phyloP scores from a whole-genome alignment of 2,888 invertebrate species.

The Lomographa bimaculata region DNA sequence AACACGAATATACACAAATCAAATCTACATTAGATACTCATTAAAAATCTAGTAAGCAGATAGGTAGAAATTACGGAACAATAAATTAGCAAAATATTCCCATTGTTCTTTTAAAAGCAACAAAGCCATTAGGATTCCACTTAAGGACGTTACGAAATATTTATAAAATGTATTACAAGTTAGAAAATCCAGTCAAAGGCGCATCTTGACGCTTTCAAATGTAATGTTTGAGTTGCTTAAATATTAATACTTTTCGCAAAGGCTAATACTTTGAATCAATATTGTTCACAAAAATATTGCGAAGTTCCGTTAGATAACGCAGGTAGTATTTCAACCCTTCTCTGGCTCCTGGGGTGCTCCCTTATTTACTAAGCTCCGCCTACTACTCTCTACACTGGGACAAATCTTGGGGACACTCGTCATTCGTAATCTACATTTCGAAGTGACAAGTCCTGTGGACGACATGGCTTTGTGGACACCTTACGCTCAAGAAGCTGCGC shows the following conservation, averaged over 20 bases:
- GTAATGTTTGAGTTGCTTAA: constrained; percentile 17
- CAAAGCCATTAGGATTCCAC: too few relatives aligned
- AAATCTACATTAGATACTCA: too few relatives aligned
- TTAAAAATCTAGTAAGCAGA: too few relatives aligned
- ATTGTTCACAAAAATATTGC: constrained; percentile 15
- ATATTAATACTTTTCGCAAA: constrained; percentile 23
- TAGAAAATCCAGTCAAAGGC: too few relatives aligned
- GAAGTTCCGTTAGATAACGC: constrained; percentile 36
- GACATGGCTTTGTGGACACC: constrained; percentile 70
- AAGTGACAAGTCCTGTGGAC: constrained; percentile 30
- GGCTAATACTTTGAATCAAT: constrained; percentile 20
- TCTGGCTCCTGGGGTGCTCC: constrained; percentile 34
- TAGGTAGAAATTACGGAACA: too few relatives aligned
- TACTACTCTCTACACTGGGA: constrained; percentile 26
- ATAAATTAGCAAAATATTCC: too few relatives aligned
- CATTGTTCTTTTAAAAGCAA: too few relatives aligned
- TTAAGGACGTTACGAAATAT: too few relatives aligned
- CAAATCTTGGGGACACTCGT: constrained; percentile 27
- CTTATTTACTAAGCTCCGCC: constrained; percentile 42
- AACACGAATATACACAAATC: too few relatives aligned
- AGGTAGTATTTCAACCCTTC: constrained; percentile 41
- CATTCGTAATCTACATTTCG: constrained; percentile 38
- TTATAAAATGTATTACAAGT: too few relatives aligned
- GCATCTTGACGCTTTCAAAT: too few relatives aligned
- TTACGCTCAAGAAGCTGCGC: constrained; percentile 59